Conservation (phyloP, 2,888 invertebrate species). For the Argyra leucocephala region DNA sequence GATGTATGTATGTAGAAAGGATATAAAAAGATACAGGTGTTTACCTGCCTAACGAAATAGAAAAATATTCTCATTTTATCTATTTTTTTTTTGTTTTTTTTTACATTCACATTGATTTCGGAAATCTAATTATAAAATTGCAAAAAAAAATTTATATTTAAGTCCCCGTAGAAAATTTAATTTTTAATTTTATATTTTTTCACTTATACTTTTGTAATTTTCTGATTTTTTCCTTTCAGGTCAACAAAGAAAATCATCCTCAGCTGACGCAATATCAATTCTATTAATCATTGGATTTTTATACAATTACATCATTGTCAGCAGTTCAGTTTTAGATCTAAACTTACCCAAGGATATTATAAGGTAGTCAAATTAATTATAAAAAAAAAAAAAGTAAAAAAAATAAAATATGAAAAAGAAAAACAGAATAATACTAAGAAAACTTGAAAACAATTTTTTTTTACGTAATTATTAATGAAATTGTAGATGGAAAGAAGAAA, state of each 20-base stretch:
- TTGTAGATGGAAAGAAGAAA: not conserved
- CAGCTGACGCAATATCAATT: not conserved
- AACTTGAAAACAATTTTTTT: too few species aligned
- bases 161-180: too few species aligned
- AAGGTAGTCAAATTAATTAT: constrained; percentile 9
- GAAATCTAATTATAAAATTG: too few species aligned
- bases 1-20: too few species aligned
- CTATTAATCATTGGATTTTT: not conserved
- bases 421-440: not conserved
- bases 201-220: not conserved
- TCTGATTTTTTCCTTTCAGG: not conserved
- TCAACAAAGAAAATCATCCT: not conserved
- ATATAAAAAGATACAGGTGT: too few species aligned
- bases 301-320: not conserved
- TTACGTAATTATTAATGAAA: not conserved
- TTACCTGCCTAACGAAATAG: too few species aligned
- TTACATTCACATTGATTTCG: too few species aligned
- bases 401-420: not conserved
- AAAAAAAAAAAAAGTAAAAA: not conserved
- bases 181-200: too few species aligned
- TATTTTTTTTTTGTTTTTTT: too few species aligned
- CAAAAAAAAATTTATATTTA: too few species aligned
- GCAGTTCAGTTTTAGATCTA: not conserved
- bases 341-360: not conserved
- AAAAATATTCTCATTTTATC: too few species aligned